phyloP scores from a whole-genome alignment of 1,140 invertebrate species.

The Choristoneura fumiferana region DNA sequence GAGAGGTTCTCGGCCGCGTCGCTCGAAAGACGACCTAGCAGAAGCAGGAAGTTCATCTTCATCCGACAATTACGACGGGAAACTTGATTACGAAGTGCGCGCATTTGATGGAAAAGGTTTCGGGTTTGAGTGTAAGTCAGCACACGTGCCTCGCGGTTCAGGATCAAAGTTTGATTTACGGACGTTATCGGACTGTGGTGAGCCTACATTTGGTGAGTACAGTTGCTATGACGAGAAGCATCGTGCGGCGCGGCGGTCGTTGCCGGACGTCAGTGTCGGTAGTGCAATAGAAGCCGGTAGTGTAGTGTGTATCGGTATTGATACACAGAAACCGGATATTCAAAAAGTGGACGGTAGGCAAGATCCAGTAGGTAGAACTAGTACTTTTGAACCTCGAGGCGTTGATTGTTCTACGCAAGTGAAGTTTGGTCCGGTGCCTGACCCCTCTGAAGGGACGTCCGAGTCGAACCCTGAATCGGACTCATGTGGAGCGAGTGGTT shows the following conservation, averaged over 20 bases:
- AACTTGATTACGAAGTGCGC: constrained; percentile 80
- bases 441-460: constrained; percentile 45
- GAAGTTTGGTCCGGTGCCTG: constrained; percentile 65
- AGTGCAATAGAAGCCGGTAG: constrained; percentile 77
- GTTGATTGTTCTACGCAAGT: constrained; percentile 75
- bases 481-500: constrained; percentile 57
- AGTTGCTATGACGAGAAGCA: constrained; percentile 83
- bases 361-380: constrained; percentile 61
- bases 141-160: constrained; percentile 58
- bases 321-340: constrained; percentile 78
- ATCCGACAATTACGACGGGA: constrained; percentile 79
- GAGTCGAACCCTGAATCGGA: constrained; percentile 77
- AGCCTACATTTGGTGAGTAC: constrained; percentile 80
- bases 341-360: constrained; percentile 72
- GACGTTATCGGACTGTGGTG: constrained; percentile 77
- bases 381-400: constrained; percentile 70
- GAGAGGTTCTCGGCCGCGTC: constrained; percentile 82
- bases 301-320: constrained; percentile 71
- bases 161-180: constrained; percentile 76
- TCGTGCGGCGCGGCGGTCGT: constrained; percentile 73
- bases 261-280: constrained; percentile 83
- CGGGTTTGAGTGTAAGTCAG: constrained; percentile 78
- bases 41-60: constrained; percentile 85
- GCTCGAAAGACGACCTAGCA: constrained; percentile 86
- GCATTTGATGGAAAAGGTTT: constrained; percentile 80